phyloP scores from a whole-genome alignment of 1,140 invertebrate species.

The Drosophila sproati region DNA sequence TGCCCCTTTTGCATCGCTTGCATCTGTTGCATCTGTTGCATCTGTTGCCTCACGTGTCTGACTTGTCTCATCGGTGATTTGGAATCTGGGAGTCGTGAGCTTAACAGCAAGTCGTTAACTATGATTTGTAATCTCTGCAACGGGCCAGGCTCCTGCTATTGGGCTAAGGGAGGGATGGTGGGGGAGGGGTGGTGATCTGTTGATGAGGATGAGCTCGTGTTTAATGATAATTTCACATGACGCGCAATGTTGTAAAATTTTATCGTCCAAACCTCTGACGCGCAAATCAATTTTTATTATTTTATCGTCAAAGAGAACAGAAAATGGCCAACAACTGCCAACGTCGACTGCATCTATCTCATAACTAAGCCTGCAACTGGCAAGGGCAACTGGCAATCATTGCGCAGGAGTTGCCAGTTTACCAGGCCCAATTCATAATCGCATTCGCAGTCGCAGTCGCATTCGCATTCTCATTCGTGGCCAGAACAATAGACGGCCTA shows the following conservation, averaged over 20 bases:
- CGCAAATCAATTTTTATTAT: conserved; percentile 79
- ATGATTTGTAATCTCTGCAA: conserved; percentile 69
- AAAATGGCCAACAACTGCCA: neutral
- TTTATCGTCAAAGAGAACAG: conserved; percentile 57
- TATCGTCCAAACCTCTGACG: conserved; percentile 72
- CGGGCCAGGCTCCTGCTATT: conserved; percentile 34
- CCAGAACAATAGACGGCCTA: conserved; percentile 63
- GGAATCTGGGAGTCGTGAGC: conserved; percentile 28
- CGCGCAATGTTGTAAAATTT: conserved; percentile 67
- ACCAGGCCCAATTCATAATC: conserved; percentile 17
- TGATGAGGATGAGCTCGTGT: conserved; percentile 29
- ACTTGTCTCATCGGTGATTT: conserved; percentile 37
- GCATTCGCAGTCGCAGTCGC: neutral
- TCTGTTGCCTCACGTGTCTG: conserved; percentile 19
- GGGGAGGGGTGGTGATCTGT: neutral
- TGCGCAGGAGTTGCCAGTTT: conserved; percentile 11
- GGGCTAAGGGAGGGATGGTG: neutral
- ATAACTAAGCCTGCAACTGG: conserved; percentile 55
- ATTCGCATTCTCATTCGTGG: conserved; percentile 25
- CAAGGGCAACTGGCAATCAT: conserved; percentile 52
- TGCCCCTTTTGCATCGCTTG: conserved; percentile 6
- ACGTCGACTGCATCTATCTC: conserved; percentile 29
- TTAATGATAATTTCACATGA: conserved; percentile 81
- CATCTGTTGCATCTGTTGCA: neutral
- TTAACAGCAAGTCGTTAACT: conserved; percentile 56